A percentile compares a stretch with the other conserved stretches of the same genome.
phyloP scores from a whole-genome alignment of 2,797 vertebrate species.

The Capromys pilorides region DNA sequence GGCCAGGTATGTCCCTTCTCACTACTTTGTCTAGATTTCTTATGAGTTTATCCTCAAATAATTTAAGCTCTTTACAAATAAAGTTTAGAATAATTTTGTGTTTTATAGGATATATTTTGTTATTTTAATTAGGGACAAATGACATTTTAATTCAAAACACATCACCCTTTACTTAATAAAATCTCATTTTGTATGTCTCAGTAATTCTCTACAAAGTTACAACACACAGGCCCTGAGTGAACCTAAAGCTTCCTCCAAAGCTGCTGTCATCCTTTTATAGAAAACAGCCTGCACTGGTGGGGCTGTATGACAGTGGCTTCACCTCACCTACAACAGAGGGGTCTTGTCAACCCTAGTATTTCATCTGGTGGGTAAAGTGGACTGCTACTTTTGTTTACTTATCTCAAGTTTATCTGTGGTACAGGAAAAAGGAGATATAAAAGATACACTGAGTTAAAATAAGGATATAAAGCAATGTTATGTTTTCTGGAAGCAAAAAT shows the following conservation, averaged over 20 bases:
- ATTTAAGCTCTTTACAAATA: neutral
- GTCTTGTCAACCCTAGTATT: too few species aligned
- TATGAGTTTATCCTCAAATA: neutral
- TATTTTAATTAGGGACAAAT: neutral
- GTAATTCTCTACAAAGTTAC: neutral
- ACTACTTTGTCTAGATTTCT: neutral
- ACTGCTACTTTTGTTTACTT: neutral
- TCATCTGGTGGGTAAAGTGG: too few species aligned
- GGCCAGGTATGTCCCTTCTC: neutral
- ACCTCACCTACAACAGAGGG: too few species aligned
- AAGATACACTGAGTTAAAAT: neutral
- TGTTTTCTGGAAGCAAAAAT: neutral
- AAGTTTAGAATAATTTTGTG: neutral
- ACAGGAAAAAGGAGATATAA: neutral
- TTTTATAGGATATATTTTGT: neutral
- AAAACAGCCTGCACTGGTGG: accelerated
- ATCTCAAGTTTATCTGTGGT: neutral
- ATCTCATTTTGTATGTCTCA: neutral
- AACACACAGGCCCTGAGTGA: too few species aligned
- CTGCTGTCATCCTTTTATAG: accelerated
- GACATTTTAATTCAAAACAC: neutral
- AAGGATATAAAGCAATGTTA: neutral
- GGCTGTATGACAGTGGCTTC: accelerated
- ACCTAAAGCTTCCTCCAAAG: neutral
- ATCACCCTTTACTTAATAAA: neutral